Conservation (phyloP, 2,113 vertebrate genomes). For the Tupaia tana region DNA sequence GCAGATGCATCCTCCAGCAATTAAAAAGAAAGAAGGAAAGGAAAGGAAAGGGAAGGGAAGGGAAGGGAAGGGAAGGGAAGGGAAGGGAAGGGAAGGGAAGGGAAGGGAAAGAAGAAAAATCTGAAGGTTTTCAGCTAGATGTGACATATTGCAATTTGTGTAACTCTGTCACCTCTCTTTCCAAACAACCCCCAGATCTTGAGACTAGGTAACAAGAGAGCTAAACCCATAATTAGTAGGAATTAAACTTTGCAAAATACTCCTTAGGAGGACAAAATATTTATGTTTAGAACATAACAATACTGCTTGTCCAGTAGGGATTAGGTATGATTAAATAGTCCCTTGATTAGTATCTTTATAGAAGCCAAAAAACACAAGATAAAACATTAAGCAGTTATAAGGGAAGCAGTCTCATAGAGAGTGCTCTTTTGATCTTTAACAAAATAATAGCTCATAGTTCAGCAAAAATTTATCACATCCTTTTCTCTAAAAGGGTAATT, state of each 20-base stretch:
- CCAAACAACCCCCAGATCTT: neutral
- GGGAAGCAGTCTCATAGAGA: neutral
- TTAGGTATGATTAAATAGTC: neutral
- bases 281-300: neutral
- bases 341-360: neutral
- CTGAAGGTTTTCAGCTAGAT: conserved; percentile 39
- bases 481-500: neutral
- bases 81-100: no score
- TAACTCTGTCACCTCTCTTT: neutral
- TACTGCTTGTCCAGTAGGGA: neutral
- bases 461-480: neutral
- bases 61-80: no score
- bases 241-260: neutral
- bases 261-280: conserved; percentile 2
- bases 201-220: neutral
- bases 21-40: no score
- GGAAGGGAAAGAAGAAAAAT: no score
- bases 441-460: neutral
- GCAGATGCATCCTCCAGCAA: no score
- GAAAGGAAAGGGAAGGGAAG: no score
- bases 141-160: neutral
- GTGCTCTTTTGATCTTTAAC: neutral
- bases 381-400: neutral
- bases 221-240: neutral
- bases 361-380: neutral